These are phyloP conservation scores for Cassiopea xamachana DNA, from an alignment of 30 jellyfish, hydroid and myxozoan genomes.

Conservation along the genomic window DNA sequence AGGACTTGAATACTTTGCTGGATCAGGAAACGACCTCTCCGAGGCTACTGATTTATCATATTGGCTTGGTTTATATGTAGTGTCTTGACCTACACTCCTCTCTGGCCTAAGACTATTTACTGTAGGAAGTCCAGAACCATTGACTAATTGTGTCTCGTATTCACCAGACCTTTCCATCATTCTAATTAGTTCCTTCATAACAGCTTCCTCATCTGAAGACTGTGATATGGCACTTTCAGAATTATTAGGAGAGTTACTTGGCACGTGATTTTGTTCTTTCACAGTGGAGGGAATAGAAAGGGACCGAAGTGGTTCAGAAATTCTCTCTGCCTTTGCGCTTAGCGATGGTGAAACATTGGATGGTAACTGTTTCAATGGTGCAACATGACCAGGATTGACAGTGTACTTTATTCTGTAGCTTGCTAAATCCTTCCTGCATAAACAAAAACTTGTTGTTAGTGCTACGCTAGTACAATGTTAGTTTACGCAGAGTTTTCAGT, in stretches of 20 bases:
- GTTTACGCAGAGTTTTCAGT: too few relatives aligned
- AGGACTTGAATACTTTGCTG: conserved; percentile 18
- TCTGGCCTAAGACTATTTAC: not conserved
- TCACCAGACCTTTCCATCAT: conserved; percentile 50
- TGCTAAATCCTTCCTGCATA: conserved; percentile 9
- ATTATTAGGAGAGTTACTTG: conserved; percentile 20
- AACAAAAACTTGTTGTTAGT: not conserved
- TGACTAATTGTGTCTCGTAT: not conserved
- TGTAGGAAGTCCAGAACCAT: not conserved
- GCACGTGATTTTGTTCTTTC: not conserved
- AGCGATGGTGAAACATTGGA: not conserved
- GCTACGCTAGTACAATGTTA: too few relatives aligned
- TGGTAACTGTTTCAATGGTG: not conserved
- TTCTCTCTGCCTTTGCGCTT: not conserved
- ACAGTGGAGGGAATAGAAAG: not conserved
- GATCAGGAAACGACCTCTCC: conserved; percentile 1
- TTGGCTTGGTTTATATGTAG: not conserved
- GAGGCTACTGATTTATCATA: not conserved
- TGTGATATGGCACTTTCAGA: conserved; percentile 37
- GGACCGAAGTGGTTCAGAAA: not conserved
- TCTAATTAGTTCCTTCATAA: conserved; percentile 40
- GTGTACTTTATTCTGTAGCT: conserved; percentile 11
- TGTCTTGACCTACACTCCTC: not conserved
- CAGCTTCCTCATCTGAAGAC: conserved; percentile 66
- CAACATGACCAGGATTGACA: conserved; percentile 34